Base-by-base conservation (phyloP, 2,797 vertebrate genomes). In the Novumbra hubbsi region DNA sequence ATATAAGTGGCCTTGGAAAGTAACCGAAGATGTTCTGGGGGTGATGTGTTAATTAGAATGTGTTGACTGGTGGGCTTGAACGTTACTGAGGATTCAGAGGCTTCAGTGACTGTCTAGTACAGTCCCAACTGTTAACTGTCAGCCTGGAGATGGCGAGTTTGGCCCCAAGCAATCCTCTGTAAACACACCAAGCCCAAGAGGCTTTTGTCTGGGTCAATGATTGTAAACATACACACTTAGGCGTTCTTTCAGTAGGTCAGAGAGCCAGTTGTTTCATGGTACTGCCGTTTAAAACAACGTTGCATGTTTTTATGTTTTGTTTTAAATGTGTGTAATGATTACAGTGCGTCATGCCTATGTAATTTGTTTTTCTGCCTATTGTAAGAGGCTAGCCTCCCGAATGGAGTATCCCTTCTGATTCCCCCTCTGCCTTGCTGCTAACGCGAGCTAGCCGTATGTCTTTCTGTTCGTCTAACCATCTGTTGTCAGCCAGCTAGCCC, bases 341-440 rank as follows among this genome's bases (percentile, higher is more conserved):
- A 14, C 55, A 27, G 11, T 45, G 41, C 12, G 11, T 60, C 82
- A 85, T 76, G 81, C 75, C 83, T 30, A 69, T 88, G 80, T 83
- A 75, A 86, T 88, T 90, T 88, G 83, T 80, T 77, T 84, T 88
- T 67, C 88, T 81, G 81, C 79, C 90, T 28, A 80, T 79, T 86
- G 66, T 85, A 80, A 88, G 80, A 86, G 76, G 83, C 87, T 52
- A 55, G 76, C 83, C 84, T 84, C 86, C 87, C 85, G 84, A 88
- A 86, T 68, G 77, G 78, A 75, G 78, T 86, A 85, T 81, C 83
- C 84, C 86, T 86, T 83, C 79, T 82, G 68, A 82, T 87, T 77
- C 85, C 78, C 85, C 76, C 85, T 91, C 91, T 86, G 88, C 90
- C 86, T 90, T 90, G 91, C 91, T 93, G 91, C 92, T 93, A 89